Conservation (phyloP, 2,888 invertebrate genomes). For the Cylindroiulus punctatus region DNA sequence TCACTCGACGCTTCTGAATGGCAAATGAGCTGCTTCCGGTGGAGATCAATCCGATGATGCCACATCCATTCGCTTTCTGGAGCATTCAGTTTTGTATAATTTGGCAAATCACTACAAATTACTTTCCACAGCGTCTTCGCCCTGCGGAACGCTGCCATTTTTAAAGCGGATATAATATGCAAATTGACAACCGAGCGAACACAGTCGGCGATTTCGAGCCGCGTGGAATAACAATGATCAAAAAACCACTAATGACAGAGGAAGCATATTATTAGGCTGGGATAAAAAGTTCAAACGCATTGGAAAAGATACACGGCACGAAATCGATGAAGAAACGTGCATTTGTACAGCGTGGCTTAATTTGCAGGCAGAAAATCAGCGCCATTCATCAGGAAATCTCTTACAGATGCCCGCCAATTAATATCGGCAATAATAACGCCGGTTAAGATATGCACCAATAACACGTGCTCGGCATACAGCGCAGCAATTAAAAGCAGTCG, state of each 20-base stretch:
- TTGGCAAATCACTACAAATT: slow-evolving; percentile 3
- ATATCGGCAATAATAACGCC: slow-evolving; percentile 9
- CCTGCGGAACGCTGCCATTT: not conserved
- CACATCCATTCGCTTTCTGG: not conserved
- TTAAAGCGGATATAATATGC: slow-evolving; percentile 40
- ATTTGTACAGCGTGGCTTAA: not conserved
- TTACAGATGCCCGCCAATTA: slow-evolving; percentile 18
- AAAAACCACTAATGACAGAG: slow-evolving; percentile 43
- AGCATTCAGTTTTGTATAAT: slow-evolving; percentile 23
- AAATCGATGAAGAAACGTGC: slow-evolving; percentile 28
- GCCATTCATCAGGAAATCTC: not conserved
- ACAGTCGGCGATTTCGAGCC: not conserved
- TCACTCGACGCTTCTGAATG: not conserved
- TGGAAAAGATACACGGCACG: not conserved
- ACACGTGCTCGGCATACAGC: not conserved
- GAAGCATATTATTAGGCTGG: slow-evolving; percentile 22
- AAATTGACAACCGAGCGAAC: slow-evolving; percentile 14
- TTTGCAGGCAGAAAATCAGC: not conserved
- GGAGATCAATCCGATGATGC: not conserved
- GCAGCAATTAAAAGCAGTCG: not conserved
- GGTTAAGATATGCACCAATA: not conserved
- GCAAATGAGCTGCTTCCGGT: not conserved
- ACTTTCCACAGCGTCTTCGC: not conserved
- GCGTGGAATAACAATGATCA: slow-evolving; percentile 36
- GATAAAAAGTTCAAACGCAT: not conserved